Evolutionary conservation across 2,797 vertebrate species (phyloP).

Genomic region (Tympanoctomys barrerae): DNA sequence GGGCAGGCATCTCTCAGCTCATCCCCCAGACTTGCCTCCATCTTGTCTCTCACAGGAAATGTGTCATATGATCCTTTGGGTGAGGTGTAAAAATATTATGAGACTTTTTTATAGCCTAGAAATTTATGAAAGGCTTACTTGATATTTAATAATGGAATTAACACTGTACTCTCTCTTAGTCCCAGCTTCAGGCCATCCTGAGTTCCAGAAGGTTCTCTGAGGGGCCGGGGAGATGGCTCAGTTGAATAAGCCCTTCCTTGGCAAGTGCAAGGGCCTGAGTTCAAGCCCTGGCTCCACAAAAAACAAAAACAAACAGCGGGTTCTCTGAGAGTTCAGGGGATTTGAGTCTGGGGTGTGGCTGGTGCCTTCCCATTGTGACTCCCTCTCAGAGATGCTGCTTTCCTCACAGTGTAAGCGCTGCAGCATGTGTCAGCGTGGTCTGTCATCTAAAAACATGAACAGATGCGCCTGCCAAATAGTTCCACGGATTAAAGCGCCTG

Average conservation of each 20-base stretch:
- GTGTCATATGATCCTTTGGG: not conserved
- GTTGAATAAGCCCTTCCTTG: no score
- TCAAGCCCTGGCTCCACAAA: no score
- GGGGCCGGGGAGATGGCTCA: not conserved
- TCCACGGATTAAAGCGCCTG: no score
- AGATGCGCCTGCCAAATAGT: not conserved
- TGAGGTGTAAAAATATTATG: not conserved
- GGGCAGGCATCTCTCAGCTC: not conserved
- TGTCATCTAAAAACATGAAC: not conserved
- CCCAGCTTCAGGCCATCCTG: not conserved
- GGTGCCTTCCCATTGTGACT: not conserved
- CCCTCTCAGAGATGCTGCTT: not conserved
- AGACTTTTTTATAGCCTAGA: slow-evolving; percentile 39
- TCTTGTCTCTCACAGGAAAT: not conserved
- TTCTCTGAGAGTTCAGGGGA: slow-evolving; percentile 8
- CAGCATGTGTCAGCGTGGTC: fast-evolving
- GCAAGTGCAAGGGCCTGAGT: no score
- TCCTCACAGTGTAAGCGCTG: not conserved
- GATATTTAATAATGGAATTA: slow-evolving; percentile 48
- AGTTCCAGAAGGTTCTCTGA: not conserved
- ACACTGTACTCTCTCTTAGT: not conserved
- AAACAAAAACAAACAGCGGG: not conserved
- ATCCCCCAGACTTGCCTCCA: no score
- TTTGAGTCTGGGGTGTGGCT: not conserved
- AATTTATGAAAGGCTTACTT: slow-evolving; percentile 10